These are phyloP conservation scores for Oncorhynchus gorbuscha DNA, from an alignment of 2,113 vertebrate species.

Conservation along the genomic window DNA sequence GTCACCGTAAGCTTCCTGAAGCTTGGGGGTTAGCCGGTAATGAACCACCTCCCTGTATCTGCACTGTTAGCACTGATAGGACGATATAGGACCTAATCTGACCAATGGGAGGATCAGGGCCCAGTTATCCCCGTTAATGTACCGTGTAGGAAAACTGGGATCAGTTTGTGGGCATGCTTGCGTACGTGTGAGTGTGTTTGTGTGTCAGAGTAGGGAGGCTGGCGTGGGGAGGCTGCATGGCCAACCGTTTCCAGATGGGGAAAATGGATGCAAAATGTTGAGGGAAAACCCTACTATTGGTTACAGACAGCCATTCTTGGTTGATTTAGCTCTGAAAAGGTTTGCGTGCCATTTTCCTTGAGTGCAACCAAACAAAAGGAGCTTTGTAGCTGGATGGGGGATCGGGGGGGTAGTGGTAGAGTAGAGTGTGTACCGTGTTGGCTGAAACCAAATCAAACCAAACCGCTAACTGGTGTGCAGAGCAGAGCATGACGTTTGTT, in stretches of 20 bases:
- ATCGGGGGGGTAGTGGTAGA: conserved; percentile 27
- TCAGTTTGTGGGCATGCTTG: not conserved
- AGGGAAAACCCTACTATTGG: conserved; percentile 29
- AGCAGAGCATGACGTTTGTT: conserved; percentile 17
- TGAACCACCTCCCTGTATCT: conserved; percentile 54
- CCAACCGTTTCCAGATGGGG: conserved; percentile 71
- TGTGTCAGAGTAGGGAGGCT: conserved; percentile 12
- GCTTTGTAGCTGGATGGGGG: conserved; percentile 63
- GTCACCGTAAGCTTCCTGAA: not conserved
- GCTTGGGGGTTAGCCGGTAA: conserved; percentile 37
- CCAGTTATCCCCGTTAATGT: conserved; percentile 55
- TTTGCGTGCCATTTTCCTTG: conserved; percentile 65
- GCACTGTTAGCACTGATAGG: conserved; percentile 50
- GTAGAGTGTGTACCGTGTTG: conserved; percentile 19
- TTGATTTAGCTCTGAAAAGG: conserved; percentile 50
- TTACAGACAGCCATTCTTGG: conserved; percentile 41
- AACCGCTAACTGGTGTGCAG: conserved; percentile 51
- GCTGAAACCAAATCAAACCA: conserved; percentile 8
- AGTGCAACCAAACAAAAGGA: conserved; percentile 70
- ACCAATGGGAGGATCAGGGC: not conserved
- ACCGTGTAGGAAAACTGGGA: conserved; percentile 26
- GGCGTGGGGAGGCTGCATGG: not conserved
- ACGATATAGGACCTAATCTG: conserved; percentile 40
- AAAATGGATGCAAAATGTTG: conserved; percentile 45
- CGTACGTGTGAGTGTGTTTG: conserved; percentile 5